These are phyloP conservation scores for Tringa solitaria DNA, from an alignment of 2,113 vertebrate species.

Conservation along the genomic window DNA sequence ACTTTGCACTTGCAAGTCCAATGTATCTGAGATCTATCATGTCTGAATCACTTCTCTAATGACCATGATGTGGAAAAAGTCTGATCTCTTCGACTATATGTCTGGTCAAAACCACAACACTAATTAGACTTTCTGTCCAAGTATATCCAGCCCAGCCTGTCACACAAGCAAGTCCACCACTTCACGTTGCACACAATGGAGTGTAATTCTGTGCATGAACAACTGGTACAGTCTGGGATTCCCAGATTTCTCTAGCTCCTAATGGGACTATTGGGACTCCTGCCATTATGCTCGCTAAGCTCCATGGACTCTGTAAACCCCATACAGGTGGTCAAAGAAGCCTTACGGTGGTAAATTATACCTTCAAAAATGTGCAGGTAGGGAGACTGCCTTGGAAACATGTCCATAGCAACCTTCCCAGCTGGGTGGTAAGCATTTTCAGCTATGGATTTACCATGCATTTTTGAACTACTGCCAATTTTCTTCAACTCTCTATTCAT, in stretches of 20 bases:
- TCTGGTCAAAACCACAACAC: too few species aligned
- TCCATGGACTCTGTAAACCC: background rate
- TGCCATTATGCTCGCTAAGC: background rate
- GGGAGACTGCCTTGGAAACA: background rate
- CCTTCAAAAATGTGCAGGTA: background rate
- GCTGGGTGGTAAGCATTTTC: background rate
- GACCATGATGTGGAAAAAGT: background rate
- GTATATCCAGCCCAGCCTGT: background rate
- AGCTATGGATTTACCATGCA: background rate
- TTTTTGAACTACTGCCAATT: background rate
- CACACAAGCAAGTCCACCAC: background rate
- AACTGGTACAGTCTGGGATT: background rate
- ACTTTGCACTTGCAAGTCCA: background rate
- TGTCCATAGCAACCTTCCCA: background rate
- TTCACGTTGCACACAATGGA: background rate
- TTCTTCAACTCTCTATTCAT: background rate
- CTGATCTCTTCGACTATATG: background rate
- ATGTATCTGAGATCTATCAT: fast-evolving
- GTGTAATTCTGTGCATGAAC: background rate
- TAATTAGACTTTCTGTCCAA: too few species aligned
- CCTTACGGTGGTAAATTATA: background rate
- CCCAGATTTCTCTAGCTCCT: background rate
- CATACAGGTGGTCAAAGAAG: background rate
- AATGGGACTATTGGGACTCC: background rate
- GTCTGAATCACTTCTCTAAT: background rate